Conservation (phyloP, 1,140 invertebrate species). For the Aleiodes sp. region DNA sequence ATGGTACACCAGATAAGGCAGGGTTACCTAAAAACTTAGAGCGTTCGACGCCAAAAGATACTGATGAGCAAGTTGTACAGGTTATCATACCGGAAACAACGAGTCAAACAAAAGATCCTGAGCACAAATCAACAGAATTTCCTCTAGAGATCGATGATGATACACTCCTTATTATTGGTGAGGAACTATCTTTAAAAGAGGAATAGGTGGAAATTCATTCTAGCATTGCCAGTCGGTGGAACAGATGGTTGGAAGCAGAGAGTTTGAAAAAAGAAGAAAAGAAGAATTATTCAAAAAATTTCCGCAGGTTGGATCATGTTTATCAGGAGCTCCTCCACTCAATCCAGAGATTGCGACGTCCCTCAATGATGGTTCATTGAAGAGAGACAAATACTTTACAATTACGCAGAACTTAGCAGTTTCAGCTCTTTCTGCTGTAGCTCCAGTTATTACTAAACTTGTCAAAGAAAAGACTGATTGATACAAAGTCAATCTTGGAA, state of each 20-base stretch:
- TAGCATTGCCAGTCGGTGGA: slow-evolving; percentile 15
- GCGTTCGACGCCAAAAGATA: neutral
- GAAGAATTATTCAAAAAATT: slow-evolving; percentile 17
- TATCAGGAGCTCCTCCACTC: slow-evolving; percentile 1
- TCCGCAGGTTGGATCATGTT: neutral
- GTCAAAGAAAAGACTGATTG: neutral
- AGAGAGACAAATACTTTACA: slow-evolving; percentile 22
- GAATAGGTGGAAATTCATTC: neutral
- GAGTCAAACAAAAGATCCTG: neutral
- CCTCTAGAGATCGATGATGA: neutral
- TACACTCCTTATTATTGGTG: neutral
- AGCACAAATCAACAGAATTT: neutral
- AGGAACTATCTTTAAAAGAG: neutral
- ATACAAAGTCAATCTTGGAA: slow-evolving; percentile 11
- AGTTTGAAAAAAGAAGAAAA: slow-evolving; percentile 13
- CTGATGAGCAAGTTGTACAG: neutral
- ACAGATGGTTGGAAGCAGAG: neutral
- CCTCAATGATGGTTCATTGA: neutral
- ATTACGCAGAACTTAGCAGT: slow-evolving; percentile 20
- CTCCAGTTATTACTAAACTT: neutral
- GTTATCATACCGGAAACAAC: neutral
- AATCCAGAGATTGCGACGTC: slow-evolving; percentile 8
- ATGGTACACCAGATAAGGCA: neutral
- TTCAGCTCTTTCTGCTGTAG: slow-evolving; percentile 16
- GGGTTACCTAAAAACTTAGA: too few species aligned